Conservation (phyloP, 2,797 vertebrate genomes). For the Dermochelys coriacea region DNA sequence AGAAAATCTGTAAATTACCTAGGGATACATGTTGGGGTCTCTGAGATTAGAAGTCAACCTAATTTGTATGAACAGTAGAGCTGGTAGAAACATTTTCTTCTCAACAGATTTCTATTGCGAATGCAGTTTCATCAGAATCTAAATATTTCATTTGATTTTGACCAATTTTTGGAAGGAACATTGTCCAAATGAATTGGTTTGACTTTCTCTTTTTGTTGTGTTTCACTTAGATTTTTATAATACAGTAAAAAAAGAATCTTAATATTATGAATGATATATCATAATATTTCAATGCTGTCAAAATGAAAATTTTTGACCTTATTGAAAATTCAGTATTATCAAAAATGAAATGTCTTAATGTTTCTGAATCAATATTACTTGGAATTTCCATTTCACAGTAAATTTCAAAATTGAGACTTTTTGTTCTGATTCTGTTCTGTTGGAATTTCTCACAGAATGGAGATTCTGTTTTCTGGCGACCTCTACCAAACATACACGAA, state of each 20-base stretch:
- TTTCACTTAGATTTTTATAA: not conserved
- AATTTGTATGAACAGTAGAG: not conserved
- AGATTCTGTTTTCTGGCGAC: not conserved
- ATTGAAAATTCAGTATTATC: not conserved
- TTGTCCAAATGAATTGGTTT: rapidly evolving
- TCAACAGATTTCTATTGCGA: not conserved
- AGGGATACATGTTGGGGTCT: not conserved
- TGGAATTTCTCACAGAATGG: not conserved
- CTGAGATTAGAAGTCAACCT: not conserved
- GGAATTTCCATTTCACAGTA: not conserved
- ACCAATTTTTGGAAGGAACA: not conserved
- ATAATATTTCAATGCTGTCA: not conserved
- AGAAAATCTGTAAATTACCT: not conserved
- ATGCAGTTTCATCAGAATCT: not conserved
- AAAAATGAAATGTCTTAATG: not conserved
- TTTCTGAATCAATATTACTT: not conserved
- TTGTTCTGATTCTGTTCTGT: not conserved
- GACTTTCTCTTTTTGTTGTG: not conserved
- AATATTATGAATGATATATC: not conserved
- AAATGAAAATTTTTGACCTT: not conserved
- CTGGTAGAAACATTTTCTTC: not conserved
- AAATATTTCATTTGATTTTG: not conserved
- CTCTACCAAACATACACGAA: not conserved
- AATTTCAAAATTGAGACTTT: not conserved
- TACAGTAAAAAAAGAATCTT: not conserved